Conservation (phyloP, 2,113 vertebrate species). For the Mustela lutreola region DNA sequence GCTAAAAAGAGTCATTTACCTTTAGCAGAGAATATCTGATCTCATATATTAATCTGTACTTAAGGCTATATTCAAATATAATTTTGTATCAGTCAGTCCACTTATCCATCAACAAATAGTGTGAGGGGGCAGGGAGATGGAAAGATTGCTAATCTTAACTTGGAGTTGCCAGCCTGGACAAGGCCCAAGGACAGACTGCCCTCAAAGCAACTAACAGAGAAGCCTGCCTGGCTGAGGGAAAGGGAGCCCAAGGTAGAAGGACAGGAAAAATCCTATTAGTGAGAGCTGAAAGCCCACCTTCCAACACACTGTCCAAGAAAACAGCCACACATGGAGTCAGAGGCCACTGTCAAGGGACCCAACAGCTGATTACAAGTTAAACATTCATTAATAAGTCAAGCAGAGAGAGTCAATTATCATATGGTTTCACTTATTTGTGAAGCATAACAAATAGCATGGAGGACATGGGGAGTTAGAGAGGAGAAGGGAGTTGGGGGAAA, state of each 20-base stretch:
- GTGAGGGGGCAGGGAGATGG: neutral
- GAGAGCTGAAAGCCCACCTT: neutral
- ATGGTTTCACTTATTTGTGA: too few species aligned
- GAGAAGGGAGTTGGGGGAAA: too few species aligned
- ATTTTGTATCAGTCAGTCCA: neutral
- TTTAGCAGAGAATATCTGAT: neutral
- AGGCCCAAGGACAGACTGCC: neutral
- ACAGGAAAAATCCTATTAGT: neutral
- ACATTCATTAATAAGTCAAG: neutral
- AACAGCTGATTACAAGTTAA: neutral
- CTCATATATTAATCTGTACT: neutral
- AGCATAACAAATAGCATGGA: too few species aligned
- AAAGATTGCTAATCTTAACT: neutral
- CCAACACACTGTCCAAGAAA: neutral
- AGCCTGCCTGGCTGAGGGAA: neutral
- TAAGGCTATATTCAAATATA: slow-evolving; percentile 30
- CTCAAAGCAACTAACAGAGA: neutral
- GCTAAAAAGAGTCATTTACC: neutral
- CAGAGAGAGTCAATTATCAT: too few species aligned
- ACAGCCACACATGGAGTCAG: neutral
- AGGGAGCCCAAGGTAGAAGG: neutral
- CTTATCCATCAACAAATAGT: neutral
- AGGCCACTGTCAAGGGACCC: neutral
- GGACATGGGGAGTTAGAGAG: too few species aligned
- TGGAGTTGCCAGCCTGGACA: neutral